Conservation (phyloP, 2,888 invertebrate genomes). For the Hydriomena furcata region DNA sequence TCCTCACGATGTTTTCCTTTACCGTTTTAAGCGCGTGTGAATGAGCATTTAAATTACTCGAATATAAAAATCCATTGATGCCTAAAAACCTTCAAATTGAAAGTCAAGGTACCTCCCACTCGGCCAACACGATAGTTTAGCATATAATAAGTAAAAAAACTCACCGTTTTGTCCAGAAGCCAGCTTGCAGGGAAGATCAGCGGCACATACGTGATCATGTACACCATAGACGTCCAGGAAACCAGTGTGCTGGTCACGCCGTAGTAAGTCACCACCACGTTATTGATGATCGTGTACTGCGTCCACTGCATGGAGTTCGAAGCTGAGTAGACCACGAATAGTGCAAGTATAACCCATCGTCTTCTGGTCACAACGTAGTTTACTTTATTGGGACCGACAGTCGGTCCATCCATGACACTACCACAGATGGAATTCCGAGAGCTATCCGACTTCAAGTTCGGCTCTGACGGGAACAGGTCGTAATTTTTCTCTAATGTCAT, state of each 20-base stretch:
- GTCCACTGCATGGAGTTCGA: slow-evolving; percentile 98
- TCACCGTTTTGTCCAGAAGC: slow-evolving; percentile 95
- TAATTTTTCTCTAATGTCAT: slow-evolving; percentile 21
- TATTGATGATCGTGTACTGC: slow-evolving; percentile 95
- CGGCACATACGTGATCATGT: slow-evolving; percentile 98
- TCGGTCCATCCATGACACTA: slow-evolving; percentile 57
- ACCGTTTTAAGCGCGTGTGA: no score
- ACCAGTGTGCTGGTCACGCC: slow-evolving; percentile 87
- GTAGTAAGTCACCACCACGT: slow-evolving; percentile 90
- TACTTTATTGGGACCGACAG: slow-evolving; percentile 33
- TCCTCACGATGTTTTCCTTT: no score
- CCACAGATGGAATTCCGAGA: slow-evolving; percentile 47
- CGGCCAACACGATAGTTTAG: no score
- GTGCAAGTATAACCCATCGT: slow-evolving; percentile 91
- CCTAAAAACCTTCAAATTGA: no score
- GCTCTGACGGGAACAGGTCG: slow-evolving; percentile 36
- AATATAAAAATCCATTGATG: no score
- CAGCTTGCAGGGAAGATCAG: slow-evolving; percentile 98
- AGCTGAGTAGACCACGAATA: slow-evolving; percentile 95
- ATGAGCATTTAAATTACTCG: no score
- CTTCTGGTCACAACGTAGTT: slow-evolving; percentile 85
- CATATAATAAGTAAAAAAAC: slow-evolving; percentile 51
- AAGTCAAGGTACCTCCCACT: no score
- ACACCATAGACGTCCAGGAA: slow-evolving; percentile 98
- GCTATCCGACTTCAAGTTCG: slow-evolving; percentile 41